Evolutionary conservation across 2,888 invertebrate genomes (phyloP).

Genomic region (Drosophila tanythrix): DNA sequence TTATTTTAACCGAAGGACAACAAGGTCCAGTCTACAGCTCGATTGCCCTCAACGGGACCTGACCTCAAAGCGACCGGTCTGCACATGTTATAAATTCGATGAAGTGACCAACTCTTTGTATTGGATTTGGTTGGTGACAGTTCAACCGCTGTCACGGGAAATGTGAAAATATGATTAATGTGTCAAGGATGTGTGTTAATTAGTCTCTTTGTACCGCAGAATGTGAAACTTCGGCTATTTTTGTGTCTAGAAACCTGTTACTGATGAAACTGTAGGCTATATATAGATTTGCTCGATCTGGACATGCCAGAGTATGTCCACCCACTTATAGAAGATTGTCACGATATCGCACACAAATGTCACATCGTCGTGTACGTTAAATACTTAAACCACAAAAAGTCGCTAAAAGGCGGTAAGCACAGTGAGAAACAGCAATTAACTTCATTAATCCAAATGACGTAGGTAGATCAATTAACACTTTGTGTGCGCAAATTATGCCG

Average conservation of each 20-base stretch:
- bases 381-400: constrained; percentile 60
- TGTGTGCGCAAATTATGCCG: constrained; percentile 25
- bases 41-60: not conserved
- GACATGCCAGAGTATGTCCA: constrained; percentile 32
- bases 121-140: constrained; percentile 19
- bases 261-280: constrained; percentile 35
- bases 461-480: constrained; percentile 59
- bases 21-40: not conserved
- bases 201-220: constrained; percentile 33
- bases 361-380: constrained; percentile 37
- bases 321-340: constrained; percentile 64
- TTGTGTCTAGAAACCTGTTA: constrained; percentile 35
- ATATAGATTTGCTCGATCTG: constrained; percentile 34
- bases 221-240: constrained; percentile 20
- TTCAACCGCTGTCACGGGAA: constrained; percentile 24
- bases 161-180: constrained; percentile 35
- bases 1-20: not conserved
- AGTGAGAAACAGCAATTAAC: constrained; percentile 39
- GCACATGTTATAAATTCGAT: not conserved
- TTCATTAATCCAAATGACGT: constrained; percentile 64
- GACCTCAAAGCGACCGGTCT: not conserved
- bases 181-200: constrained; percentile 34
- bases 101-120: not conserved
- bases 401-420: constrained; percentile 49
- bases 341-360: constrained; percentile 54